A percentile compares a stretch with the other conserved stretches of the same genome.
Evolutionary conservation across 2,888 invertebrate species (phyloP).

Genomic region (Temnothorax rugatulus): DNA sequence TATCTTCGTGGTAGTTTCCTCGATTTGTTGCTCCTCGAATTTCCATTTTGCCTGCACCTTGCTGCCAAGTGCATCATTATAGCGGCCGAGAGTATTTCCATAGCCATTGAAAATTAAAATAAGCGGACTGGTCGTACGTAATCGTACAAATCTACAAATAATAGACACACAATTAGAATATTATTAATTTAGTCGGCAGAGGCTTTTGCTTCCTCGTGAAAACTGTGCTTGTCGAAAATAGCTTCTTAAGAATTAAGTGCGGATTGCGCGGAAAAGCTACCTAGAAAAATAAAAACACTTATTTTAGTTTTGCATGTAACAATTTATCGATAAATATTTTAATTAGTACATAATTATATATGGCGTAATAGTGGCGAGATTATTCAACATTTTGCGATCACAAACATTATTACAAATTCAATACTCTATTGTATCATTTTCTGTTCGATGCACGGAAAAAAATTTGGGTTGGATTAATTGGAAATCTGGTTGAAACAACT

Average conservation of each 20-base stretch:
- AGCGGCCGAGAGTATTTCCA: slow-evolving; percentile 25
- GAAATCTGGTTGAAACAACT: too few species aligned
- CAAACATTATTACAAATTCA: neutral
- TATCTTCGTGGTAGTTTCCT: slow-evolving; percentile 80
- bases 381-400: neutral
- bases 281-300: neutral
- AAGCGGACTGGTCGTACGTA: slow-evolving; percentile 38
- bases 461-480: too few species aligned
- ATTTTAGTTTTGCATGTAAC: neutral
- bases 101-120: slow-evolving; percentile 46
- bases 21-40: slow-evolving; percentile 76
- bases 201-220: neutral
- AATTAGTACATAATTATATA: neutral
- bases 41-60: slow-evolving; percentile 67
- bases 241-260: neutral
- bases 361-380: neutral
- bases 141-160: slow-evolving; percentile 41
- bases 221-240: neutral
- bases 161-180: slow-evolving; percentile 28
- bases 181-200: slow-evolving; percentile 13
- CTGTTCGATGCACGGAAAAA: too few species aligned
- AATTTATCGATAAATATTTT: neutral
- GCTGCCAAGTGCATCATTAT: slow-evolving; percentile 59
- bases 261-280: neutral
- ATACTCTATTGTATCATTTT: neutral